Conservation (phyloP, 2,113 vertebrate genomes). For the Ammodytes dubius region DNA sequence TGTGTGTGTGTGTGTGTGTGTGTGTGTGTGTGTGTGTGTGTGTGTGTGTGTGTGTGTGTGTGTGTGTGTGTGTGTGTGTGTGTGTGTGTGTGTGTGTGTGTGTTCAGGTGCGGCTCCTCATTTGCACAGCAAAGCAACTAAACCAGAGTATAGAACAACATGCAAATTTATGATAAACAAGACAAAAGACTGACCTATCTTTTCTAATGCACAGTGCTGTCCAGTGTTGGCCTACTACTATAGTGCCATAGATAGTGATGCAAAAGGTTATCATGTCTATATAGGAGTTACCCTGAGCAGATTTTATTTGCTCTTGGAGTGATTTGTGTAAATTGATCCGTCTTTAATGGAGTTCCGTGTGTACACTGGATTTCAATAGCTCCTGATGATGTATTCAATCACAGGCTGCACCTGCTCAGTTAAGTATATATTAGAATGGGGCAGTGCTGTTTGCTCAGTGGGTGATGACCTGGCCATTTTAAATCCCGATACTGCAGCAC, state of each 20-base stretch:
- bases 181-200: neutral
- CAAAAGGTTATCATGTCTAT: neutral
- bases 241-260: neutral
- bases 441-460: conserved; percentile 38
- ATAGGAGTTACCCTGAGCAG: neutral
- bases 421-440: conserved; percentile 21
- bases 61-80: neutral
- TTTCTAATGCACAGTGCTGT: neutral
- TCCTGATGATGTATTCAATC: conserved; percentile 33
- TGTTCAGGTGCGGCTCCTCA: conserved; percentile 22
- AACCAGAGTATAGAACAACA: conserved; percentile 31
- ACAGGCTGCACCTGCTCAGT: conserved; percentile 48
- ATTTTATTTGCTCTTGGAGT: conserved; percentile 15
- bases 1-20: neutral
- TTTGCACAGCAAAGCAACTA: conserved; percentile 60
- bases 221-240: neutral
- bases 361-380: conserved; percentile 32
- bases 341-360: conserved; percentile 49
- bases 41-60: neutral
- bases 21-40: neutral
- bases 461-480: conserved; percentile 17
- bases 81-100: neutral
- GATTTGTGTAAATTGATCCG: conserved; percentile 34
- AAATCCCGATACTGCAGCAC: neutral
- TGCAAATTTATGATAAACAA: conserved; percentile 56